Evolutionary conservation across 2,888 invertebrate species (phyloP).

Genomic region (Cryptocheilus praepositus): DNA sequence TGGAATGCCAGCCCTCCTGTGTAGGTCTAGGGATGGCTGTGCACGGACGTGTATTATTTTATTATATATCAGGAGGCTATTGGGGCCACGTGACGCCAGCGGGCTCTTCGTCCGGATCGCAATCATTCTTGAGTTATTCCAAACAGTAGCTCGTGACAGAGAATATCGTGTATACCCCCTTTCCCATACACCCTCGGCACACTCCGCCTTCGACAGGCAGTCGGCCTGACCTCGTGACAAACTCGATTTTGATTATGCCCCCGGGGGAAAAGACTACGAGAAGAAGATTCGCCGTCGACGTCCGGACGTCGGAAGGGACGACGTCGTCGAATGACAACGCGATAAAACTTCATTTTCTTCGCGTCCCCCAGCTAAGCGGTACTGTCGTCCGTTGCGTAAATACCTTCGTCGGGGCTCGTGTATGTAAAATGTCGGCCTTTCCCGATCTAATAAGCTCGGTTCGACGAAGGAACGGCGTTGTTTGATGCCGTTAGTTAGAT

Average conservation of each 20-base stretch:
- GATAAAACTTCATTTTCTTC: no score
- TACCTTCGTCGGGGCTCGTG: no score
- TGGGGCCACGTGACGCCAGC: constrained; percentile 67
- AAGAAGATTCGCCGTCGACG: no score
- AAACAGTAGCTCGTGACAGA: constrained; percentile 53
- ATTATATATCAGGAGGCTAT: constrained; percentile 65
- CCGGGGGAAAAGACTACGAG: neutral
- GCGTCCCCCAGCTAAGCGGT: no score
- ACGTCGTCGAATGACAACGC: no score
- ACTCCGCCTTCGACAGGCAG: constrained; percentile 24
- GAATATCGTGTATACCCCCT: constrained; percentile 19
- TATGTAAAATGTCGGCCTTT: no score
- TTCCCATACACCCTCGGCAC: constrained; percentile 13
- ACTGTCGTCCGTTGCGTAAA: no score
- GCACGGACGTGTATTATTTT: constrained; percentile 44
- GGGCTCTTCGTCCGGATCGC: constrained; percentile 48
- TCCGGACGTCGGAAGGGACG: no score
- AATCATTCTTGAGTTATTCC: constrained; percentile 73
- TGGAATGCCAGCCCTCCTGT: constrained; percentile 17
- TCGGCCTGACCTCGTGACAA: constrained; percentile 51
- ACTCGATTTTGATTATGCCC: constrained; percentile 59
- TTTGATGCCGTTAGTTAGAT: no score
- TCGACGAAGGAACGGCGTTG: no score
- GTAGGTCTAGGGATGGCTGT: constrained; percentile 15
- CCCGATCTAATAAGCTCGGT: no score